A percentile compares a stretch with the other conserved stretches of the same genome.
Evolutionary conservation across 2,113 vertebrate species (phyloP).

Genomic region (Seriola aureovittata): DNA sequence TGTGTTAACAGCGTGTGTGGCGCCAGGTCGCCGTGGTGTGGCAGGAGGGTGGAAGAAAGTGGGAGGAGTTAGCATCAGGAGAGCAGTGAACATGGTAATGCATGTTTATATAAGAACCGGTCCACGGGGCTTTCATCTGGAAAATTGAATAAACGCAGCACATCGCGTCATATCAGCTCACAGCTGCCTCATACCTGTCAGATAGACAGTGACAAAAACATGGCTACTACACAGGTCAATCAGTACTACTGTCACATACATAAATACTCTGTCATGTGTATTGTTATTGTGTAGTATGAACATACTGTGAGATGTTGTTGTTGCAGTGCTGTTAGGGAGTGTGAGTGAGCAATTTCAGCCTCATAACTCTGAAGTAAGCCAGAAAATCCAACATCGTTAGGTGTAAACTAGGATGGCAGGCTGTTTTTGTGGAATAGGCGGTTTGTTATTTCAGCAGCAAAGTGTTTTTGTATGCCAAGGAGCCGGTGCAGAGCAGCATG

Average conservation of each 20-base stretch:
- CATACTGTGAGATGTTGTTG: constrained; percentile 7
- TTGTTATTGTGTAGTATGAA: background rate
- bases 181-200: constrained; percentile 49
- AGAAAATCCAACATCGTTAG: background rate
- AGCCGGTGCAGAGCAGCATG: constrained; percentile 39
- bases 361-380: constrained; percentile 27
- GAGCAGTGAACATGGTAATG: constrained; percentile 43
- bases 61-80: constrained; percentile 33
- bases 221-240: constrained; percentile 44
- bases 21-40: constrained; percentile 17
- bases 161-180: constrained; percentile 41
- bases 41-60: constrained; percentile 2
- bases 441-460: constrained; percentile 60
- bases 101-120: constrained; percentile 65
- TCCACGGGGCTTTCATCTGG: constrained; percentile 72
- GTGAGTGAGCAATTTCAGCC: constrained; percentile 42
- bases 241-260: constrained; percentile 24
- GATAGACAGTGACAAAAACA: constrained; percentile 41
- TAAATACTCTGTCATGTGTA: constrained; percentile 24
- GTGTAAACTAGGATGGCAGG: background rate
- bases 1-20: constrained; percentile 70
- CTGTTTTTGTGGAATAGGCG: constrained; percentile 25
- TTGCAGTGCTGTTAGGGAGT: constrained; percentile 14
- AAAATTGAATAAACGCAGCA: constrained; percentile 70
- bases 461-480: constrained; percentile 64